Base-by-base conservation (phyloP, 2,113 vertebrate species). In the Zosterops pallidus region DNA sequence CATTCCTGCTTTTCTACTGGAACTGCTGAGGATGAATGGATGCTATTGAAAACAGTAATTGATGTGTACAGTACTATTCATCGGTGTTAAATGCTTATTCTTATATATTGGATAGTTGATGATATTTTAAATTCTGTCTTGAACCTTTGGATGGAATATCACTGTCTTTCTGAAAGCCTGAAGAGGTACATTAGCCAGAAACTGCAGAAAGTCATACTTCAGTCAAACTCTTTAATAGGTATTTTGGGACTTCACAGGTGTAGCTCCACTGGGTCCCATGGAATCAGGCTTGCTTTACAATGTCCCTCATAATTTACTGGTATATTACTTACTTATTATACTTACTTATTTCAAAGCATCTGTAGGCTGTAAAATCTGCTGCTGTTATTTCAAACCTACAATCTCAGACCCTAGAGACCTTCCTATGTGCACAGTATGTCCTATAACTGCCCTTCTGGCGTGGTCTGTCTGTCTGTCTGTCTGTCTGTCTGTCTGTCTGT, bases 371-470 rank as follows among this genome's bases (percentile, higher is more conserved):
- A 82, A 87, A 72, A 57, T 62, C 71, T 57, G 37, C 55, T 22
- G 4, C 23, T 57, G 10, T 57, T 68, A 20, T n/a, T 93, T 77
- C 83, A 88, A 83, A 49, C n/a, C 14, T 72, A 21, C 28, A 41
- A 20, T 29, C 47, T 82, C 7, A 70, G 39, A 25, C 41, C 24
- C 47, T 52, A 22, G 19, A 90, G 33, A 68, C 13, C 4, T 60
- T 82, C 21, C 37, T 22, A 5, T 3, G 0, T 16, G n/a, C 17
- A 39, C 37, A 49, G 9, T 14, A 23, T 69, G 46, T 31, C 28
- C 10, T 41, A 12, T 62, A 24, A 42, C n/a, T 75, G 46, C 46
- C 50, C 9, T 60, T 7, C 44, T 1, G 1, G 17, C 0, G 0
- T 41, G 49, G 21, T 31, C 7, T 75, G 42, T 42, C 49, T 79